Conservation (phyloP, 2,797 vertebrate genomes). For the Scolopax rusticola region DNA sequence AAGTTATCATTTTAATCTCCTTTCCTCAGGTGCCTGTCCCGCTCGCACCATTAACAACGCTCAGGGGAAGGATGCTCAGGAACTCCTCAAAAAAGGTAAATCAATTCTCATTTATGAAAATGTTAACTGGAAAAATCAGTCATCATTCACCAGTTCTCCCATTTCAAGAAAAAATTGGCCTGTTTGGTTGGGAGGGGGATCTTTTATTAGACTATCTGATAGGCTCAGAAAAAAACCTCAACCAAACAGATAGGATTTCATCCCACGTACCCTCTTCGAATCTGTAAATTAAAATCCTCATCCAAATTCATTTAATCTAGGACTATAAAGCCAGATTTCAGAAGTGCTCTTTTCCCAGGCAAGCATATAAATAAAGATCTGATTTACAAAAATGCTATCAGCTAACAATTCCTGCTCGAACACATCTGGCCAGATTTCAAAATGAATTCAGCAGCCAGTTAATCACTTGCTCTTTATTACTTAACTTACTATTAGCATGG, state of each 20-base stretch:
- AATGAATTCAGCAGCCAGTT: constrained; percentile 31
- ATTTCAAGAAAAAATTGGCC: neutral
- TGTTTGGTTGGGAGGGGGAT: neutral
- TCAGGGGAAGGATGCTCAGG: neutral
- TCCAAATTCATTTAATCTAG: neutral
- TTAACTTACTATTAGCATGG: constrained; percentile 15
- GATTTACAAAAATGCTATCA: constrained; percentile 32
- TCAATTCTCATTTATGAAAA: neutral
- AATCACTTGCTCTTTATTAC: constrained; percentile 55
- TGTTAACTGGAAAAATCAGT: neutral
- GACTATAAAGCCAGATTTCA: constrained; percentile 41
- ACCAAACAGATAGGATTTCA: neutral
- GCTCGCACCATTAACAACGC: neutral
- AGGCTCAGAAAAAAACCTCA: neutral
- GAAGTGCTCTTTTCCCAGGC: constrained; percentile 28
- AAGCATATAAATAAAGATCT: constrained; percentile 23
- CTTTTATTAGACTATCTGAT: neutral
- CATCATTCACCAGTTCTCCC: neutral
- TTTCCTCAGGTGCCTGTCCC: neutral
- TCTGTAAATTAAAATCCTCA: constrained; percentile 9
- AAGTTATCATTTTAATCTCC: neutral
- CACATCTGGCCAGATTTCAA: constrained; percentile 60
- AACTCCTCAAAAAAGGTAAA: neutral
- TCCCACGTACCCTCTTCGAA: neutral
- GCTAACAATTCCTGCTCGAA: neutral